A percentile compares a stretch with the other conserved stretches of the same genome.
These are phyloP conservation scores for Rhamnusium bicolor DNA, from an alignment of 2,888 invertebrate genomes.

Conservation along the genomic window DNA sequence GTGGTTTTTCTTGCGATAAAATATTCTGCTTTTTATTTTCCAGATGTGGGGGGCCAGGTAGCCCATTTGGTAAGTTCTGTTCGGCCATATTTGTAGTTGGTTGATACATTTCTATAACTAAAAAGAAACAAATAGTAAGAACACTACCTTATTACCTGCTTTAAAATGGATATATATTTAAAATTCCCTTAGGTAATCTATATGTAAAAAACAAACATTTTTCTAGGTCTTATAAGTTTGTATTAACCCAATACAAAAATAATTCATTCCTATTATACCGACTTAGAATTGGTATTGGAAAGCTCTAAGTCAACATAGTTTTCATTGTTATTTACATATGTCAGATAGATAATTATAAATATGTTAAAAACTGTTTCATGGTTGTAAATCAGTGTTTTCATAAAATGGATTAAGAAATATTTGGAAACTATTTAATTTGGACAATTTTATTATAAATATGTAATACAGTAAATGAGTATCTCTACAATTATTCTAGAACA, in stretches of 20 bases:
- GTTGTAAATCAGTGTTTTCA: neutral
- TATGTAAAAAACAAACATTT: too few relatives aligned
- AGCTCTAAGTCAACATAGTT: neutral
- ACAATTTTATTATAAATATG: neutral
- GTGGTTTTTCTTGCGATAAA: conserved; percentile 40
- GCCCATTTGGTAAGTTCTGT: conserved; percentile 61
- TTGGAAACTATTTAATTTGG: neutral
- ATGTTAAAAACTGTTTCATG: neutral
- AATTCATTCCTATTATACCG: neutral
- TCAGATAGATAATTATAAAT: conserved; percentile 12
- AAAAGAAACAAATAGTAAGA: conserved; percentile 7
- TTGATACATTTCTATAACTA: conserved; percentile 24
- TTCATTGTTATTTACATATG: neutral
- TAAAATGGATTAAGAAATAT: neutral
- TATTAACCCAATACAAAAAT: too few relatives aligned
- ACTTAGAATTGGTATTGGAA: neutral
- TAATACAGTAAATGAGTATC: neutral
- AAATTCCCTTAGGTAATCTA: too few relatives aligned
- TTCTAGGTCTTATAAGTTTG: too few relatives aligned
- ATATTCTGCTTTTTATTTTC: conserved; percentile 19
- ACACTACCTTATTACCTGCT: too few relatives aligned
- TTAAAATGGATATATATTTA: too few relatives aligned
- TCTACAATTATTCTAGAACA: neutral
- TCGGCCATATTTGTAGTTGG: conserved; percentile 42
- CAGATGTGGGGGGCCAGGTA: conserved; percentile 56